Conservation (phyloP, 2,113 vertebrate species). For the Myrmecobius fasciatus region DNA sequence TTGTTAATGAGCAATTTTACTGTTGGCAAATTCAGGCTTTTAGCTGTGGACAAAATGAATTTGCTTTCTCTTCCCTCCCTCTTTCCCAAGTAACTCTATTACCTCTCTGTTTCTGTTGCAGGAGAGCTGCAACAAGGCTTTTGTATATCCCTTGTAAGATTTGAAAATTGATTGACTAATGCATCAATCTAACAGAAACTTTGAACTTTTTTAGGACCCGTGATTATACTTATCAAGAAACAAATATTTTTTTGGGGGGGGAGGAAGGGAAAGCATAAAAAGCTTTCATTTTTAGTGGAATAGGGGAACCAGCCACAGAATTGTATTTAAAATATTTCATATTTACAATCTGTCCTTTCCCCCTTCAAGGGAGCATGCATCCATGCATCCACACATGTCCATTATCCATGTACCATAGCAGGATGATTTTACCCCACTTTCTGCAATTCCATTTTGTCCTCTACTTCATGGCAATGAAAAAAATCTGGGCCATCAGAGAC, state of each 20-base stretch:
- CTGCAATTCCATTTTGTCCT: slow-evolving; percentile 76
- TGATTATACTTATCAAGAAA: not conserved
- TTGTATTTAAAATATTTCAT: slow-evolving; percentile 79
- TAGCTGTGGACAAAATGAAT: not conserved
- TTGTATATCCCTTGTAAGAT: not conserved
- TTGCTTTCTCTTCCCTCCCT: not conserved
- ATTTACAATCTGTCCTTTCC: slow-evolving; percentile 76
- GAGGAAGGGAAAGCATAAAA: slow-evolving; percentile 69
- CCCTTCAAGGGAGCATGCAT: slow-evolving; percentile 67
- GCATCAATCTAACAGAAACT: not conserved
- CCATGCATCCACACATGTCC: slow-evolving; percentile 50
- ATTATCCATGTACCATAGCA: slow-evolving; percentile 76
- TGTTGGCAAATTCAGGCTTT: not conserved
- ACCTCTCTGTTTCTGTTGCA: not conserved
- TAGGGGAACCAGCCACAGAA: slow-evolving; percentile 74
- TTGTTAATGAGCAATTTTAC: not conserved
- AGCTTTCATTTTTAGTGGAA: slow-evolving; percentile 32
- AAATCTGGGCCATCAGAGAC: slow-evolving; percentile 76
- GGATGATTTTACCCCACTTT: slow-evolving; percentile 75
- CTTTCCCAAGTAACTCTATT: not conserved
- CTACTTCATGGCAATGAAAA: slow-evolving; percentile 64
- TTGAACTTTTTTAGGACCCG: not conserved
- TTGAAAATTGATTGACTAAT: not conserved
- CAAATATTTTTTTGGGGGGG: not conserved
- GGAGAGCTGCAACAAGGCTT: not conserved